phyloP scores from a whole-genome alignment of 2,113 vertebrate species.

The Camelus bactrianus region DNA sequence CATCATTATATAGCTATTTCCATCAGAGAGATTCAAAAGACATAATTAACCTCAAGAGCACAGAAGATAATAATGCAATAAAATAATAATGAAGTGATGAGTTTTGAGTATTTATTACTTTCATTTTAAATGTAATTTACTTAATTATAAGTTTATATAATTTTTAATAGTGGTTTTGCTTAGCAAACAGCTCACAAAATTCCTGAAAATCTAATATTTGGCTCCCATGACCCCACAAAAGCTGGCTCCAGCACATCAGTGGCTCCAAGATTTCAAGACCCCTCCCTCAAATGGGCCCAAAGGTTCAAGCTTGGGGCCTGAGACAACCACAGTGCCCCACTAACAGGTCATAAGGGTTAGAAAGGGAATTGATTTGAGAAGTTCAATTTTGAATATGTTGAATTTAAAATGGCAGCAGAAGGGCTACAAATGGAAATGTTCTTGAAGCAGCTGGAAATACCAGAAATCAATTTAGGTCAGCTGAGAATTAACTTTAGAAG shows the following conservation, averaged over 20 bases:
- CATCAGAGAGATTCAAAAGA: not conserved
- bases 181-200: constrained; percentile 34
- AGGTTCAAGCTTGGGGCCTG: not conserved
- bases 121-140: constrained; percentile 62
- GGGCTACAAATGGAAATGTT: constrained; percentile 48
- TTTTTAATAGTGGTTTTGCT: constrained; percentile 40
- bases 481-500: constrained; percentile 50
- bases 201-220: constrained; percentile 19
- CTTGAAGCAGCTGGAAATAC: constrained; percentile 49
- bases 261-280: not conserved
- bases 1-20: not conserved
- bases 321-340: not conserved
- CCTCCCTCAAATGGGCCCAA: not conserved
- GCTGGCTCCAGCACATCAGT: not conserved
- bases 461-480: constrained; percentile 51
- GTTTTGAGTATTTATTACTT: not conserved
- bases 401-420: constrained; percentile 45
- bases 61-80: not conserved
- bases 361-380: not conserved
- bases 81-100: constrained; percentile 24
- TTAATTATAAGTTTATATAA: constrained; percentile 2
- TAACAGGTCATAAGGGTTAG: not conserved
- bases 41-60: constrained; percentile 14
- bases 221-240: not conserved
- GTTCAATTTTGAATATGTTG: constrained; percentile 28